Percentiles rank a stretch among this genome's conserved stretches.
Conservation (phyloP, 2,888 invertebrate species). For the Luperina testacea region DNA sequence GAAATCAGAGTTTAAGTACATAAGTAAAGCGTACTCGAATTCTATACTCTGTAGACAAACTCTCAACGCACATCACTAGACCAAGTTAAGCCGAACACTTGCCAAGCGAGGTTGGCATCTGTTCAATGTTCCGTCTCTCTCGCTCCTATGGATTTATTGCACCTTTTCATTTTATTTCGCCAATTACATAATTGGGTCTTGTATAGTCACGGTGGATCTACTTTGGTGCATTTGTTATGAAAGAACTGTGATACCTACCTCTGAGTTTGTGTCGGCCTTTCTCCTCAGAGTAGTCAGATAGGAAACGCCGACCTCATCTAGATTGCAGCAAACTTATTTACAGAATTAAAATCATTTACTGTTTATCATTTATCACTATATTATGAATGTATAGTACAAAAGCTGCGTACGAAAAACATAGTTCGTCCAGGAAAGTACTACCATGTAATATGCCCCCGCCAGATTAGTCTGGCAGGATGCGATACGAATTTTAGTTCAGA, state of each 20-base stretch:
- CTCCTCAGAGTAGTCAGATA: neutral
- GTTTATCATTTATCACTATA: too few relatives aligned
- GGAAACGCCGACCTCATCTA: neutral
- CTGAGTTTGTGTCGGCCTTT: neutral
- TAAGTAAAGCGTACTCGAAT: neutral
- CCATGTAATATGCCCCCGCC: too few relatives aligned
- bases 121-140: slow-evolving; percentile 58
- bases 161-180: slow-evolving; percentile 35
- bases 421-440: neutral
- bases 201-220: neutral
- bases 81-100: slow-evolving; percentile 35
- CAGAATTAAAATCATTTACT: too few relatives aligned
- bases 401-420: neutral
- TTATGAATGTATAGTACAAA: too few relatives aligned
- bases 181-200: slow-evolving; percentile 52
- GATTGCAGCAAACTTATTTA: too few relatives aligned
- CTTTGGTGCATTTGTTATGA: neutral
- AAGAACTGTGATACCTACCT: neutral
- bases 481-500: too few relatives aligned
- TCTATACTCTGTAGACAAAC: neutral
- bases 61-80: slow-evolving; percentile 53
- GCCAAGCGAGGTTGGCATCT: slow-evolving; percentile 61
- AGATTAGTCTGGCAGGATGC: too few relatives aligned
- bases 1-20: neutral
- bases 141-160: slow-evolving; percentile 35